A percentile compares a stretch with the other conserved stretches of the same genome.
phyloP scores from a whole-genome alignment of 2,113 vertebrate genomes.

The Poecile atricapillus region DNA sequence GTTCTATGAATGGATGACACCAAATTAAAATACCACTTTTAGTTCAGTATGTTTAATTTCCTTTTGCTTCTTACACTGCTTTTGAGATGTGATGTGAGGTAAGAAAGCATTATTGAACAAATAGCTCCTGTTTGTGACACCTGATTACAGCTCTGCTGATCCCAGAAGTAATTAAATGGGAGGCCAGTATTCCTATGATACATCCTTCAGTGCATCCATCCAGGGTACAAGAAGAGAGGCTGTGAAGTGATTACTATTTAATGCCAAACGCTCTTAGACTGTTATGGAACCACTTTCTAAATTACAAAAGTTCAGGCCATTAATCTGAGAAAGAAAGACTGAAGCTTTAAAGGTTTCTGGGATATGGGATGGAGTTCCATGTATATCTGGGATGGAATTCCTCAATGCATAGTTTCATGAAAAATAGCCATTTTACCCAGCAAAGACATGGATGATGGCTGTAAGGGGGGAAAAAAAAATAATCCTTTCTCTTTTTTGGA shows the following conservation, averaged over 20 bases:
- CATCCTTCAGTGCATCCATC: background rate
- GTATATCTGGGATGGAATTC: background rate
- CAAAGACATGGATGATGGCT: background rate
- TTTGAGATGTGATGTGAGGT: background rate
- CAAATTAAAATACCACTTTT: background rate
- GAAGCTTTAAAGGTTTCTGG: background rate
- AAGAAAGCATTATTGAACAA: background rate
- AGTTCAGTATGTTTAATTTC: background rate
- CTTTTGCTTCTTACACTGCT: background rate
- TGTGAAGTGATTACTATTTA: background rate
- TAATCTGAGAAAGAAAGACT: background rate
- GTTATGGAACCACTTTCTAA: background rate
- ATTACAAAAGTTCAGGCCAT: background rate
- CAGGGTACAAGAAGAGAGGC: background rate
- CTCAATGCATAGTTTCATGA: background rate
- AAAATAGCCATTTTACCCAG: background rate
- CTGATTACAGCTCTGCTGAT: background rate
- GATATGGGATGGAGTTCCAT: background rate
- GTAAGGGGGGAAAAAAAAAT: background rate
- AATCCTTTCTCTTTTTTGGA: background rate
- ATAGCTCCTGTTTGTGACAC: background rate
- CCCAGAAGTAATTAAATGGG: background rate
- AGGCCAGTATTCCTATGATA: background rate
- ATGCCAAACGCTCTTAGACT: background rate
- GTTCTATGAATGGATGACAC: background rate